Percentiles rank a stretch among this genome's conserved stretches.
phyloP scores from a whole-genome alignment of 2,888 invertebrate species.

The Eubasilissa splendida region DNA sequence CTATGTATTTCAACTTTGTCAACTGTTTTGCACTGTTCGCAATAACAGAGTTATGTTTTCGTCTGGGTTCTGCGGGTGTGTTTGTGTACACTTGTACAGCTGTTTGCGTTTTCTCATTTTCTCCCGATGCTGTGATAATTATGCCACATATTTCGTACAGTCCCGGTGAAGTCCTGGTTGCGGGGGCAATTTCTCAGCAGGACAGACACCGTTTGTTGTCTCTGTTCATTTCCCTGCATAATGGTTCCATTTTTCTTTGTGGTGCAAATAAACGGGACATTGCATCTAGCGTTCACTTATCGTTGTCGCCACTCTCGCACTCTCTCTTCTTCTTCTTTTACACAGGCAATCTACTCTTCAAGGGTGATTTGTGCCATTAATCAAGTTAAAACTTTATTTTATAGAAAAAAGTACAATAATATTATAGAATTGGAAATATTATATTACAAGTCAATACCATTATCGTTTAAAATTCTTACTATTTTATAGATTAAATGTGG shows the following conservation, averaged over 20 bases:
- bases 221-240: constrained; percentile 36
- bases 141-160: background rate
- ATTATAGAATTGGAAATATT: too few relatives aligned
- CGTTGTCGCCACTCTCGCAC: too few relatives aligned
- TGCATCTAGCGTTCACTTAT: too few relatives aligned
- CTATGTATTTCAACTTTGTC: background rate
- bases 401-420: too few relatives aligned
- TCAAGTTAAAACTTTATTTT: too few relatives aligned
- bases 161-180: constrained; percentile 8
- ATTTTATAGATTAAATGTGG: too few relatives aligned
- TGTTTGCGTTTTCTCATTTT: background rate
- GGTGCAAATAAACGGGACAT: background rate
- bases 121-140: constrained; percentile 3
- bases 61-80: background rate
- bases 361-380: too few relatives aligned
- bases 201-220: constrained; percentile 45
- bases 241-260: constrained; percentile 25
- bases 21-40: background rate
- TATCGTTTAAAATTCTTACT: too few relatives aligned
- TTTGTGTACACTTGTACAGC: background rate
- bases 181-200: constrained; percentile 40
- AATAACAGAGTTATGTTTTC: background rate
- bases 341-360: too few relatives aligned
- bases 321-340: too few relatives aligned
- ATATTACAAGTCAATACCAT: too few relatives aligned